Evolutionary conservation across 1,140 invertebrate genomes (phyloP).

Genomic region (Apis cerana): DNA sequence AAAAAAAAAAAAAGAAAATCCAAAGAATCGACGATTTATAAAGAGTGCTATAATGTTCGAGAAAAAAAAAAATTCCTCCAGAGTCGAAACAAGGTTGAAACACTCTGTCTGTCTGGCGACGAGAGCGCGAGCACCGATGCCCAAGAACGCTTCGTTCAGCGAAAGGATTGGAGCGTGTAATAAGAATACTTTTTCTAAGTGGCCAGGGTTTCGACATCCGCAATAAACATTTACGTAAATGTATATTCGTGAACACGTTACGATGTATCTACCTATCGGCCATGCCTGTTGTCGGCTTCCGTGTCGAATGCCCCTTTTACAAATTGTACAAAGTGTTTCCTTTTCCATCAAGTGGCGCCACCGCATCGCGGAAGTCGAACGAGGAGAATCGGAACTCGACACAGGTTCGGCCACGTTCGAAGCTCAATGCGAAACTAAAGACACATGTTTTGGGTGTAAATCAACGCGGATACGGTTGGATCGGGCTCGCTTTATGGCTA

Average conservation of each 20-base stretch:
- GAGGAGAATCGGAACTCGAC: slow-evolving; percentile 33
- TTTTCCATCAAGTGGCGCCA: not conserved
- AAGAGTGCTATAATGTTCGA: not conserved
- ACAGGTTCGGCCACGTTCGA: slow-evolving; percentile 54
- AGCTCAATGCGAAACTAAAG: slow-evolving; percentile 64
- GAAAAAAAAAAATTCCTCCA: slow-evolving; percentile 6
- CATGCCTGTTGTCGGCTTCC: slow-evolving; percentile 59
- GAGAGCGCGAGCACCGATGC: not conserved
- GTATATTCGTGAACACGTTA: slow-evolving; percentile 76
- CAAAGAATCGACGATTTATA: not conserved
- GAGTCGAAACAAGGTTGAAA: not conserved
- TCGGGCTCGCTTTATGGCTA: slow-evolving; percentile 7
- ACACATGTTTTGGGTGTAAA: slow-evolving; percentile 76
- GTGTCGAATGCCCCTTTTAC: not conserved
- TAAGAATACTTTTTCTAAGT: slow-evolving; percentile 63
- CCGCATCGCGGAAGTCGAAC: not conserved
- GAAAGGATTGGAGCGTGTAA: slow-evolving; percentile 20
- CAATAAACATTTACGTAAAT: slow-evolving; percentile 78
- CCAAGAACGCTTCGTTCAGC: not conserved
- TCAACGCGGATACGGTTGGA: slow-evolving; percentile 47
- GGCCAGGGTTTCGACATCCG: slow-evolving; percentile 74
- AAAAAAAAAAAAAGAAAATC: no score
- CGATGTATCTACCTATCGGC: slow-evolving; percentile 69
- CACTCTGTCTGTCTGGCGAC: not conserved
- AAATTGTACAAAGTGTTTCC: slow-evolving; percentile 24